Evolutionary conservation across 2,113 vertebrate genomes (phyloP), one percentile per base, ranked within the genome.

Genomic region (Trichechus manatus): DNA sequence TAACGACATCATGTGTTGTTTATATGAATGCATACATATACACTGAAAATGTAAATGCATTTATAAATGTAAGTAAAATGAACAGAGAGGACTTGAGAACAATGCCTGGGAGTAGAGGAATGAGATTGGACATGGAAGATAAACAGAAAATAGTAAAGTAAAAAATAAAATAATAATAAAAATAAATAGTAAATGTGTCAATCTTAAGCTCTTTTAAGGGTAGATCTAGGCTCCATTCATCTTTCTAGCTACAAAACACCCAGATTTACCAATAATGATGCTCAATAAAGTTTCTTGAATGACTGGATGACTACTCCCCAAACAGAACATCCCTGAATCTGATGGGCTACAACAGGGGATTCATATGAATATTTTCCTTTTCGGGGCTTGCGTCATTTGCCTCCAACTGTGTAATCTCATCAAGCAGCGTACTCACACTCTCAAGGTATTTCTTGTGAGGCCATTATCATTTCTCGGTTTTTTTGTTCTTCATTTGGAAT

Each of bases 331-430:
- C 2, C 0, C 80, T 23, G 42, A 44, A 63, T 87, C 75, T 74
- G 74, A 14, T 29, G 59, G 4, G 77, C 3, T 64, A 3, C 33
- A 27, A 11, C 80, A 10, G 13, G 23, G 87, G 90, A 72, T 85
- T 89, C 91, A 63, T 81, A 64, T 0, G 77, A 93, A 78, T 64
- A 68, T 82, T 68, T 93, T 78, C 87, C 87, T 96, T 91, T 79
- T 61, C 6, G 72, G 93, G 68, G 92, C 39, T 89, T 9, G 36
- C 44, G 36, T 90, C 90, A 64, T 87, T 97, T 95, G 93, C 97
- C 59, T 92, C 96, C 96, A 75, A 95, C 93, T 86, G 96, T 94
- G 95, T 95, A 95, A 97, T 96, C 95, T 89, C 97, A 81, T 95
- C 80, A 92, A 92, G 84, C 53, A 9, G 66, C 6, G 4, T 59